phyloP scores from a whole-genome alignment of 2,113 vertebrate species.

The Callorhinus ursinus region DNA sequence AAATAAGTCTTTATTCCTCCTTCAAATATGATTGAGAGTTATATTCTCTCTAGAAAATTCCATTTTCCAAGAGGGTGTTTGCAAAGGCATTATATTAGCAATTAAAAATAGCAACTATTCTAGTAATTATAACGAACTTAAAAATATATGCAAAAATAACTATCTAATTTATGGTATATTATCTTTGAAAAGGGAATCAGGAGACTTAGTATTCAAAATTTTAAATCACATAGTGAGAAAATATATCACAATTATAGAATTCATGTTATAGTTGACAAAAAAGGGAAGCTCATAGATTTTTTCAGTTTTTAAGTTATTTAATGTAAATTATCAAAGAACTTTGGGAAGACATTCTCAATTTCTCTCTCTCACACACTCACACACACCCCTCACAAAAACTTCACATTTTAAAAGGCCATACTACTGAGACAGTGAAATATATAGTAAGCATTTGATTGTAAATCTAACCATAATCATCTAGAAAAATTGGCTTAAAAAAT shows the following conservation, averaged over 20 bases:
- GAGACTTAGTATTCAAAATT: neutral
- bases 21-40: neutral
- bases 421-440: constrained; percentile 12
- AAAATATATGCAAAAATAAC: neutral
- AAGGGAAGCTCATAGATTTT: neutral
- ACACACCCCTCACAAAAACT: neutral
- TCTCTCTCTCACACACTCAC: neutral
- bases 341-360: neutral
- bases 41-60: constrained; percentile 17
- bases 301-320: constrained; percentile 54
- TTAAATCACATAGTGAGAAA: constrained; percentile 38
- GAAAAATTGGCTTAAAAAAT: constrained; percentile 59
- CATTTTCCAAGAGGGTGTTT: neutral
- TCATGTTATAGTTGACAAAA: constrained; percentile 47
- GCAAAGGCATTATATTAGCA: neutral
- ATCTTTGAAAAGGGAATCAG: neutral
- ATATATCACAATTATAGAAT: neutral
- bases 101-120: neutral
- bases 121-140: neutral
- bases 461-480: constrained; percentile 57
- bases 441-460: constrained; percentile 35
- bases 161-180: constrained; percentile 26
- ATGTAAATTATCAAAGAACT: neutral
- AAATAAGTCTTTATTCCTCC: constrained; percentile 30
- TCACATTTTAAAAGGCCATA: constrained; percentile 62